Evolutionary conservation across 2,797 vertebrate species (phyloP).

Genomic region (Myoxocephalus aenaeus): DNA sequence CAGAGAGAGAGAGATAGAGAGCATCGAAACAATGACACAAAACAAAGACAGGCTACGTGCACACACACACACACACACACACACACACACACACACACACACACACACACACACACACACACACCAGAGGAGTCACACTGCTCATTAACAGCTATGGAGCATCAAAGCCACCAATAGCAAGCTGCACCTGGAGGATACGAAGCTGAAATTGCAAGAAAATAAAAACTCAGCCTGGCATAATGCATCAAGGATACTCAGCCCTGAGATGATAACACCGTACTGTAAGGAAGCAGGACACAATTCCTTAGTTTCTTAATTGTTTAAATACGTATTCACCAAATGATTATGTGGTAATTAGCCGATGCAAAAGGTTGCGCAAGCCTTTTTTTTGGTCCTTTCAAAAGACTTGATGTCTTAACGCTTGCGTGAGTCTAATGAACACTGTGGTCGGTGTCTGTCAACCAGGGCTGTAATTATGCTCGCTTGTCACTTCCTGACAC

Average conservation of each 20-base stretch:
- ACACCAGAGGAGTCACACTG: slow-evolving; percentile 1
- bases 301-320: slow-evolving; percentile 53
- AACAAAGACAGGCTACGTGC: background rate
- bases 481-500: slow-evolving; percentile 73
- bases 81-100: background rate
- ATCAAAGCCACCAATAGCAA: slow-evolving; percentile 2
- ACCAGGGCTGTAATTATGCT: slow-evolving; percentile 70
- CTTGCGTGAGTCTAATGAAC: slow-evolving; percentile 73
- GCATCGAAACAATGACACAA: background rate
- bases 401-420: slow-evolving; percentile 69
- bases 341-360: slow-evolving; percentile 61
- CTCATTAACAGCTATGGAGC: slow-evolving; percentile 26
- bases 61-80: slow-evolving; percentile 7
- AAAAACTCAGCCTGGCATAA: background rate
- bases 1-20: background rate
- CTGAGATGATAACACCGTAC: background rate
- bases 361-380: slow-evolving; percentile 49
- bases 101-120: slow-evolving; percentile 9
- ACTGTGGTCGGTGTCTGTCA: slow-evolving; percentile 71
- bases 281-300: background rate
- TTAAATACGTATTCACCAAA: slow-evolving; percentile 50
- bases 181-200: slow-evolving; percentile 13
- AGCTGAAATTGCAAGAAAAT: slow-evolving; percentile 1
- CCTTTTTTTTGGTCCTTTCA: slow-evolving; percentile 24
- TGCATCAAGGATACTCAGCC: background rate